phyloP scores from a whole-genome alignment of 2,888 invertebrate genomes.

The Rosalia funebris region DNA sequence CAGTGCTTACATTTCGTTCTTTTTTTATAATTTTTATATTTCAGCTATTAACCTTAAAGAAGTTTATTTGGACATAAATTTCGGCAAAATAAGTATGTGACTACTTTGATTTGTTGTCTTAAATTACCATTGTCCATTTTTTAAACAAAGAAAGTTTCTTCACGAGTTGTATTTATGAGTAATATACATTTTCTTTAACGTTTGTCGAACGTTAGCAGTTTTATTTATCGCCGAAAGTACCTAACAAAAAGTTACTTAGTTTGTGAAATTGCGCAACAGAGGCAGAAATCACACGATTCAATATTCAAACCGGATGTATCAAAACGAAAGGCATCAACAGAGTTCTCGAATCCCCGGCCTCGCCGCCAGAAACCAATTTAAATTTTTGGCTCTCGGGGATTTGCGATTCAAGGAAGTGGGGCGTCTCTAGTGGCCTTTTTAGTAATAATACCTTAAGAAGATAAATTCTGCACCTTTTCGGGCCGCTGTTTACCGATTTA shows the following conservation, averaged over 20 bases:
- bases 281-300: not conserved
- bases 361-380: slow-evolving; percentile 16
- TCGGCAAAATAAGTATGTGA: too few species aligned
- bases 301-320: slow-evolving; percentile 3
- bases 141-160: too few species aligned
- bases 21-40: too few species aligned
- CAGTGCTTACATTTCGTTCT: too few species aligned
- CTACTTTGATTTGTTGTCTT: too few species aligned
- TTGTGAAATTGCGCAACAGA: not conserved
- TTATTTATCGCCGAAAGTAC: not conserved
- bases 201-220: not conserved
- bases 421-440: slow-evolving; percentile 22
- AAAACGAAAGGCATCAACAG: slow-evolving; percentile 3
- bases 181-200: not conserved
- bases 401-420: slow-evolving; percentile 13
- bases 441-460: slow-evolving; percentile 23
- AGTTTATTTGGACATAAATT: too few species aligned
- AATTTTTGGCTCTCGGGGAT: slow-evolving; percentile 20
- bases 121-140: too few species aligned
- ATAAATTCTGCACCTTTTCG: slow-evolving; percentile 18
- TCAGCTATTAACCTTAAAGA: too few species aligned
- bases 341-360: not conserved
- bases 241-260: not conserved
- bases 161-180: not conserved
- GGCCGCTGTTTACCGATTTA: slow-evolving; percentile 4